A percentile compares a stretch with the other conserved stretches of the same genome.
Conservation (phyloP, 2,888 invertebrate genomes). For the Polia nebulosa region DNA sequence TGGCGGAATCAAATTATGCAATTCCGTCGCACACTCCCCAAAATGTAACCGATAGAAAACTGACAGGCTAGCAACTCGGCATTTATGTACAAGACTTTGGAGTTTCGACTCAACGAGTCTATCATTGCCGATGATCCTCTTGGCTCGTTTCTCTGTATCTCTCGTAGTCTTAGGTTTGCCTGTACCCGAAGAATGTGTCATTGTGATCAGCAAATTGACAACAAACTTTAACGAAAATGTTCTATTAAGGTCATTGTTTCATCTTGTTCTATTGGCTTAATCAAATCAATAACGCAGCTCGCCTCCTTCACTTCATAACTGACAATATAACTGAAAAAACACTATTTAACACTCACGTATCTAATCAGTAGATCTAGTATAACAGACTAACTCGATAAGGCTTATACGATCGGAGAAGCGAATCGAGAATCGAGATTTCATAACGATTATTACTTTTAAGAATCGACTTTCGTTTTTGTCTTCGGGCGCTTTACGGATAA, state of each 20-base stretch:
- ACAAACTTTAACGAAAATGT: not conserved
- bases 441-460: slow-evolving; percentile 66
- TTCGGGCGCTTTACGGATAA: slow-evolving; percentile 63
- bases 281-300: slow-evolving; percentile 1
- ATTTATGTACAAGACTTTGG: too few relatives aligned
- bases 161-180: not conserved
- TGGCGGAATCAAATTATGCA: too few relatives aligned
- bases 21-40: too few relatives aligned
- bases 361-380: slow-evolving; percentile 54
- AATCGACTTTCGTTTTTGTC: slow-evolving; percentile 65
- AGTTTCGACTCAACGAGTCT: too few relatives aligned
- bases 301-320: not conserved
- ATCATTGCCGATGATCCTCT: too few relatives aligned
- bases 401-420: slow-evolving; percentile 47
- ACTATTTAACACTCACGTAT: slow-evolving; percentile 53
- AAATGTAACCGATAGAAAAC: too few relatives aligned
- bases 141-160: too few relatives aligned
- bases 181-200: not conserved
- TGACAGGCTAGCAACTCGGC: too few relatives aligned
- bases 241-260: not conserved
- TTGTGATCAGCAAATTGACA: not conserved
- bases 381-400: slow-evolving; percentile 55
- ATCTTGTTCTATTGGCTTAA: not conserved
- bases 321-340: slow-evolving; percentile 3
- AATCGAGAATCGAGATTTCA: slow-evolving; percentile 63